These are phyloP conservation scores for Nothoprocta perdicaria DNA, from an alignment of 2,113 vertebrate genomes.

Conservation along the genomic window DNA sequence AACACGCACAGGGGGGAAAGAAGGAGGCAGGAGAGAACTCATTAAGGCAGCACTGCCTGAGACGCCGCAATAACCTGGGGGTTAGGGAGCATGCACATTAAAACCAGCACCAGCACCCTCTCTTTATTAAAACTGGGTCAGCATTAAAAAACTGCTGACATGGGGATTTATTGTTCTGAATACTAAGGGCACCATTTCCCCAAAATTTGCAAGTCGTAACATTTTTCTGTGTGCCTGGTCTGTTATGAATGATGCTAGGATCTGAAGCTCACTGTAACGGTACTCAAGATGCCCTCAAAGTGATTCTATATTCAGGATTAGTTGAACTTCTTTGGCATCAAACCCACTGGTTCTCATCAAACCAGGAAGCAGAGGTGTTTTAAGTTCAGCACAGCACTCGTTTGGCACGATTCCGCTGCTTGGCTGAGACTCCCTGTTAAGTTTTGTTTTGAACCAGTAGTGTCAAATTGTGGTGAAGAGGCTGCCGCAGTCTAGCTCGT, in stretches of 20 bases:
- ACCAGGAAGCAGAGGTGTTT: slow-evolving; percentile 64
- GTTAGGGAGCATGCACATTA: background rate
- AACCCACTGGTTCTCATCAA: slow-evolving; percentile 42
- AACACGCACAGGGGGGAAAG: background rate
- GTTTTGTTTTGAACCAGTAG: background rate
- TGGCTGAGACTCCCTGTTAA: background rate
- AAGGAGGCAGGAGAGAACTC: background rate
- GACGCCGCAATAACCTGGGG: background rate
- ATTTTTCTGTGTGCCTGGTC: background rate
- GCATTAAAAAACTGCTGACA: slow-evolving; percentile 52
- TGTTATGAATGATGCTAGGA: slow-evolving; percentile 51
- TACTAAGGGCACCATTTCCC: slow-evolving; percentile 42
- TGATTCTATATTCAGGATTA: slow-evolving; percentile 65
- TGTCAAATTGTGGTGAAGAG: slow-evolving; percentile 14
- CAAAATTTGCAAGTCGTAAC: slow-evolving; percentile 61
- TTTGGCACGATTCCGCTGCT: background rate
- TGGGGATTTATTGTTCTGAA: slow-evolving; percentile 48
- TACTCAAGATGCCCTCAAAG: slow-evolving; percentile 56
- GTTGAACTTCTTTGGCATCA: slow-evolving; percentile 54
- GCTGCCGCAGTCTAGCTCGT: background rate
- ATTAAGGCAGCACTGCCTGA: background rate
- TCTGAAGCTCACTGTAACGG: slow-evolving; percentile 56
- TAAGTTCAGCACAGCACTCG: slow-evolving; percentile 59
- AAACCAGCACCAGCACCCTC: background rate
- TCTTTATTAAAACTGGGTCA: slow-evolving; percentile 49